Evolutionary conservation across 2,797 vertebrate species (phyloP), one percentile per base, ranked within the genome.

Genomic region (Myotis findleyi): DNA sequence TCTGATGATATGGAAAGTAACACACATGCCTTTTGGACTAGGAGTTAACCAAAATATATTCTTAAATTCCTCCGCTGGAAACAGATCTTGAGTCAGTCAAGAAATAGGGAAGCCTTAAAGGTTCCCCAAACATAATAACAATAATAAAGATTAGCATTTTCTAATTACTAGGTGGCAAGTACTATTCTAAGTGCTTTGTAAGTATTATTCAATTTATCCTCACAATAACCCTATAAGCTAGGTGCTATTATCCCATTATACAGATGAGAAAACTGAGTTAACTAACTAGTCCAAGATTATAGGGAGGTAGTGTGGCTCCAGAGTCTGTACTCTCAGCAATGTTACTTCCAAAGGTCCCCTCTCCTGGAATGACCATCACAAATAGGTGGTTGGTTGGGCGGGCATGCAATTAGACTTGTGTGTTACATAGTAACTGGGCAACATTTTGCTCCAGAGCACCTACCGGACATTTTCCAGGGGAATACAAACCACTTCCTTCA

Each of bases 171-270:
- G 33, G 36, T 62, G 84, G 82, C 44, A 59, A 47, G 47, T 59
- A 81, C 44, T 25, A 18, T n/a, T 84, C 72, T 72, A 94, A 81
- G n/a, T 14, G 38, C 38, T 94, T 93, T 68, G 4, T 66, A 93
- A 92, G 18, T 57, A 94, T 41, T 77, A 66, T 33, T 77, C 75
- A 71, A 20, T 71, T 21, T 89, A 73, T 21, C 55, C 2, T 27
- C 49, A 38, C 14, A 8, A 38, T 87, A 89, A 92, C 2, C 51
- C 71, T 73, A 14, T 10, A 69, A 49, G 11, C 47, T 7, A 80
- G 81, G n/a, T 38, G 10, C 44, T 75, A 47, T 33, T 55, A 84
- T 36, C 62, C 20, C 75, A 80, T 73, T 87, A 69, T 47, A 73
- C 6, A 84, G 84, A 38, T n/a, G 38, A 93, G 57, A 66, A 87